These are phyloP conservation scores for Vanacampus margaritifer DNA, from an alignment of 2,113 vertebrate genomes.

Conservation along the genomic window DNA sequence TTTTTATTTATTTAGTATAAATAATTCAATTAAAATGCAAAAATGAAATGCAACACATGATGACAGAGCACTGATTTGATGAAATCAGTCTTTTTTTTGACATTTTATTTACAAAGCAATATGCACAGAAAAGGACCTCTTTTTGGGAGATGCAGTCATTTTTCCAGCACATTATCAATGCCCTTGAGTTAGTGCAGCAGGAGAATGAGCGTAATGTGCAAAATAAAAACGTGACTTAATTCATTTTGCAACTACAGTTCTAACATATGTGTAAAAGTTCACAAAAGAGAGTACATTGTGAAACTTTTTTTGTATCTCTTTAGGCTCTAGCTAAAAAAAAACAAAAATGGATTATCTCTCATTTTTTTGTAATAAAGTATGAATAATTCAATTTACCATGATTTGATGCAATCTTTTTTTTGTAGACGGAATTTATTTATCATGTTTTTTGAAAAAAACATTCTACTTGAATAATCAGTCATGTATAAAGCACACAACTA, in stretches of 20 bases:
- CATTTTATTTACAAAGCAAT: conserved; percentile 20
- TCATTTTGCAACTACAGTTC: not conserved
- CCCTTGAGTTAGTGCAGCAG: conserved; percentile 42
- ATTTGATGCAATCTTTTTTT: not conserved
- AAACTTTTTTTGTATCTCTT: no score
- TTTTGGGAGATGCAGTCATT: conserved; percentile 43
- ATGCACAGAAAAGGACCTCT: conserved; percentile 39
- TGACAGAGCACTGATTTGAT: no score
- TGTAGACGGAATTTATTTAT: no score
- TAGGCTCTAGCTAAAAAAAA: no score
- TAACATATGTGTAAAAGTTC: not conserved
- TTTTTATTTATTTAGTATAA: no score
- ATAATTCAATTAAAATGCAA: no score
- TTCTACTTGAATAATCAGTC: not conserved
- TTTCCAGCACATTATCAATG: conserved; percentile 57
- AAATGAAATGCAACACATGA: no score
- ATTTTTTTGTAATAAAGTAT: not conserved
- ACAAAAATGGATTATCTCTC: no score
- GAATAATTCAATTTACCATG: not conserved
- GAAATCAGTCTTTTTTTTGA: no score
- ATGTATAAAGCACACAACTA: not conserved
- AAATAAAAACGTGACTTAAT: conserved; percentile 7
- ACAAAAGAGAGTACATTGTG: not conserved
- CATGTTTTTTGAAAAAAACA: not conserved
- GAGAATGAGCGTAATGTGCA: not conserved